phyloP scores from a whole-genome alignment of 1,140 invertebrate genomes.

The Neodiprion lecontei region DNA sequence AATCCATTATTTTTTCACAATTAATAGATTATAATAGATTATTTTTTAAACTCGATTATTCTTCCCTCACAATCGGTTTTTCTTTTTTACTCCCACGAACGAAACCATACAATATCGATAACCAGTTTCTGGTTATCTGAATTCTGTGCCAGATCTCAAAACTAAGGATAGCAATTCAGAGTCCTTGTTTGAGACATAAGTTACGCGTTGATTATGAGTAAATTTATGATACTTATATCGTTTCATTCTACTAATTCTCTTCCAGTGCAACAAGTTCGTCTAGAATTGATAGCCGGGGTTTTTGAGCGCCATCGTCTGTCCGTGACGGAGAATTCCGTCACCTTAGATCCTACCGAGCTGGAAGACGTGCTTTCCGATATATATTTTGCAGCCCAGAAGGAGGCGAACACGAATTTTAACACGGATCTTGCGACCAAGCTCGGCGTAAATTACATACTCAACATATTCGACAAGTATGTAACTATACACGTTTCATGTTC shows the following conservation, averaged over 20 bases:
- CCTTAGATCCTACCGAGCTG: constrained; percentile 60
- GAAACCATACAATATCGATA: too few relatives aligned
- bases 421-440: constrained; percentile 59
- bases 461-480: constrained; percentile 62
- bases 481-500: constrained; percentile 10
- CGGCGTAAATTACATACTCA: constrained; percentile 60
- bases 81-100: too few relatives aligned
- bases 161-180: too few relatives aligned
- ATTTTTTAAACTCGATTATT: too few relatives aligned
- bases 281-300: constrained; percentile 61
- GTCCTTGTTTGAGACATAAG: too few relatives aligned
- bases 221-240: constrained; percentile 7
- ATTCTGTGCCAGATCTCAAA: too few relatives aligned
- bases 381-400: constrained; percentile 62
- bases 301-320: constrained; percentile 65
- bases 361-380: constrained; percentile 65
- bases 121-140: too few relatives aligned
- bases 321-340: constrained; percentile 60
- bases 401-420: constrained; percentile 56
- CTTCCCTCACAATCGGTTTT: too few relatives aligned
- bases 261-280: constrained; percentile 63
- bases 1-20: background rate
- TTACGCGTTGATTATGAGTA: background rate
- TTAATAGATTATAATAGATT: too few relatives aligned
- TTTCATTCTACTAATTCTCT: constrained; percentile 31